Evolutionary conservation across 2,888 invertebrate genomes (phyloP).

Genomic region (Apodemia hepburni): DNA sequence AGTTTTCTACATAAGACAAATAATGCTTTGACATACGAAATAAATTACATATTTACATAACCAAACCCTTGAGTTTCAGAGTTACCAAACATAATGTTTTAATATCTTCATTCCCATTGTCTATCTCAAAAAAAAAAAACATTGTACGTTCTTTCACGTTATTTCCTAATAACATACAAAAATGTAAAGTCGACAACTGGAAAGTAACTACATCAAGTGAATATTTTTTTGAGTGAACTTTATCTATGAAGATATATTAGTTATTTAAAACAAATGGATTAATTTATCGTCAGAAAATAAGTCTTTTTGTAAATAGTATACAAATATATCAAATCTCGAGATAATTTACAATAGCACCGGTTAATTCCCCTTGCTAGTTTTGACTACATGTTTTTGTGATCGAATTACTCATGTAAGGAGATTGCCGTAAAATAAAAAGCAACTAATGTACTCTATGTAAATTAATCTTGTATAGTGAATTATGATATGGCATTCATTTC

Average conservation of each 20-base stretch:
- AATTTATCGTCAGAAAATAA: constrained; percentile 4
- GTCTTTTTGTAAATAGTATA: neutral
- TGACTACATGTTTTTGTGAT: neutral
- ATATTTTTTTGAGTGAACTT: neutral
- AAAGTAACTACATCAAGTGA: neutral
- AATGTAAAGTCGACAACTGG: neutral
- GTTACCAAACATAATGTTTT: neutral
- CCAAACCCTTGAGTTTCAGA: constrained; percentile 5
- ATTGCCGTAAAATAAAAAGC: neutral
- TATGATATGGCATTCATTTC: neutral
- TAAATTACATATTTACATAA: constrained; percentile 3
- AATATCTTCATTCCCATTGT: neutral
- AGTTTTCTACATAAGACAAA: neutral
- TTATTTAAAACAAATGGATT: neutral
- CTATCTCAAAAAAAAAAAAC: neutral
- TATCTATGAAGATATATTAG: neutral
- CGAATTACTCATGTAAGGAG: neutral
- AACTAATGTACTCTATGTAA: neutral
- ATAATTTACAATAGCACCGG: constrained; percentile 11
- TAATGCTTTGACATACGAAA: neutral
- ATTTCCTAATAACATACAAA: constrained; percentile 5
- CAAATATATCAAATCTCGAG: constrained; percentile 8
- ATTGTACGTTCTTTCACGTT: constrained; percentile 9
- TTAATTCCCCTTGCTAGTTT: neutral
- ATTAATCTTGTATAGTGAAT: neutral